Conservation (phyloP, 2,113 vertebrate species). For the Natator depressus region DNA sequence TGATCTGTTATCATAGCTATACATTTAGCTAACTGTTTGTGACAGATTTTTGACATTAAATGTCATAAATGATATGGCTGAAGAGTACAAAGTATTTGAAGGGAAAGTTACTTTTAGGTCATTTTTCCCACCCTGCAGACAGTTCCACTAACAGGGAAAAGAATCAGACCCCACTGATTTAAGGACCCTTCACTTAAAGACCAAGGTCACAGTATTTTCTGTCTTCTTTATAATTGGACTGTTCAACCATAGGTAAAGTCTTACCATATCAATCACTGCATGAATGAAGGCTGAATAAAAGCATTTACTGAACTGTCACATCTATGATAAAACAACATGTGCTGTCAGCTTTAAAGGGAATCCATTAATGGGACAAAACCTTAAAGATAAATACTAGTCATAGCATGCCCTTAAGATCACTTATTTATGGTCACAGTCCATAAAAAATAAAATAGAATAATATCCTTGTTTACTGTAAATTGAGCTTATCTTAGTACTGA, state of each 20-base stretch:
- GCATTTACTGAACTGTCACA: constrained; percentile 40
- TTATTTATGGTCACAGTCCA: background rate
- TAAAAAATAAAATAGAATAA: background rate
- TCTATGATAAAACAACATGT: constrained; percentile 33
- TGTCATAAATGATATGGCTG: background rate
- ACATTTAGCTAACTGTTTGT: background rate
- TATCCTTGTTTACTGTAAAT: constrained; percentile 33
- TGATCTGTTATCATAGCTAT: background rate
- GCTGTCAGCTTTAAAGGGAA: constrained; percentile 25
- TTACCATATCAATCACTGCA: background rate
- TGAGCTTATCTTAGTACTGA: background rate
- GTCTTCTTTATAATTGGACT: background rate
- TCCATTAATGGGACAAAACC: background rate
- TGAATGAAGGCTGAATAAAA: constrained; percentile 25
- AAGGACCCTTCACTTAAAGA: constrained; percentile 41
- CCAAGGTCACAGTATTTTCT: constrained; percentile 12
- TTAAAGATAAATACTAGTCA: constrained; percentile 34
- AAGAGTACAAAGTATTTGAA: background rate
- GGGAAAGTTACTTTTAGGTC: background rate
- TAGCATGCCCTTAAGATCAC: background rate
- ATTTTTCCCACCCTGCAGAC: background rate
- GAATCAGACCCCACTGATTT: constrained; percentile 13
- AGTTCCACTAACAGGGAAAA: background rate
- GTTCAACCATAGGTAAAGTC: constrained; percentile 1
- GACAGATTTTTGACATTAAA: background rate